Evolutionary conservation across 2,113 vertebrate species (phyloP).

Genomic region (Hydrolagus affinis): DNA sequence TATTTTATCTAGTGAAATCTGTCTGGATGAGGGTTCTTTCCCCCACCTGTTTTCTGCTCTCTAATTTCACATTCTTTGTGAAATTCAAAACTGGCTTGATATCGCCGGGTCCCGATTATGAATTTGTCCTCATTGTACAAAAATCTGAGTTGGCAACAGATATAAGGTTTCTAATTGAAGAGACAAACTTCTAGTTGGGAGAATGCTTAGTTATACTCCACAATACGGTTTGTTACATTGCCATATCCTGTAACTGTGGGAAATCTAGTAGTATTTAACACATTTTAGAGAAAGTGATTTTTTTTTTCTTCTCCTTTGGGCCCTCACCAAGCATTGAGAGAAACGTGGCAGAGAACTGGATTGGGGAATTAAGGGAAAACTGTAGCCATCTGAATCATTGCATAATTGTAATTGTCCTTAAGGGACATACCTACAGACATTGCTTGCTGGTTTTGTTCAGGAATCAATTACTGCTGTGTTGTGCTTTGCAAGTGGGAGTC

Average conservation of each 20-base stretch:
- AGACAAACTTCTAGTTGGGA: not conserved
- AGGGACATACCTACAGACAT: not conserved
- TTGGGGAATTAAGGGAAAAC: not conserved
- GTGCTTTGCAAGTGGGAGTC: not conserved
- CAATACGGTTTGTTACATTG: not conserved
- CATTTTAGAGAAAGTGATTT: not conserved
- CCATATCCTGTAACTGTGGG: not conserved
- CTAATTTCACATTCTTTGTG: too few species aligned
- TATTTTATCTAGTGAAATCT: too few species aligned
- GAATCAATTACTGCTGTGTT: not conserved
- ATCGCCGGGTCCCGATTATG: too few species aligned
- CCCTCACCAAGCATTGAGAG: not conserved
- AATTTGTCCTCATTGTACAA: not conserved
- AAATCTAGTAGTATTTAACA: not conserved
- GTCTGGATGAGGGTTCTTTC: too few species aligned
- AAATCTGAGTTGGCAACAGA: not conserved
- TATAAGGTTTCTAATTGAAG: not conserved
- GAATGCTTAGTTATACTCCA: not conserved
- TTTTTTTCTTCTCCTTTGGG: not conserved
- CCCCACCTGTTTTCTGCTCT: too few species aligned
- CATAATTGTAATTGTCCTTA: not conserved
- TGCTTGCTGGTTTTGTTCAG: not conserved
- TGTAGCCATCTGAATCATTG: not conserved
- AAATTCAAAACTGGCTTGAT: too few species aligned
- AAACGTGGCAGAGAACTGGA: not conserved